These are phyloP conservation scores for Adineta ricciae DNA, from an alignment of 2,888 invertebrate genomes.

Conservation along the genomic window DNA sequence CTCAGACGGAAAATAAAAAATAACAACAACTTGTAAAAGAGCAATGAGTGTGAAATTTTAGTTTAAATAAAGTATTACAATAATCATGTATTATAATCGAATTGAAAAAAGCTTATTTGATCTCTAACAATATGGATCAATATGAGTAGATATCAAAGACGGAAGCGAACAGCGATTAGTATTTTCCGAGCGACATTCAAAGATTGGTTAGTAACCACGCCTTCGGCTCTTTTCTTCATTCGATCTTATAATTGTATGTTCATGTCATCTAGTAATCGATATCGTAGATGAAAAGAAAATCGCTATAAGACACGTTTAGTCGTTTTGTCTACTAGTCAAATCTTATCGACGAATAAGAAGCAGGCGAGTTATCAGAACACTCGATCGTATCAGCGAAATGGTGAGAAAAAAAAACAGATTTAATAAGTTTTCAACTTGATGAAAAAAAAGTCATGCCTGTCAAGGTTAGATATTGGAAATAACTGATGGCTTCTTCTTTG, in stretches of 20 bases:
- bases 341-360: not conserved
- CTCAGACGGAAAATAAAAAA: not conserved
- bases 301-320: not conserved
- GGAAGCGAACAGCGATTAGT: not conserved
- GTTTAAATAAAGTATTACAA: not conserved
- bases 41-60: not conserved
- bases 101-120: not conserved
- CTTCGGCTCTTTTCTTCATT: slow-evolving; percentile 3
- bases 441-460: not conserved
- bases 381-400: not conserved
- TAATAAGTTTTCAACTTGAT: not conserved
- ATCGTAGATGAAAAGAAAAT: not conserved
- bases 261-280: not conserved
- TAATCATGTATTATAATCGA: not conserved
- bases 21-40: not conserved
- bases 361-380: not conserved
- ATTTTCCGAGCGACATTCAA: not conserved
- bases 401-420: slow-evolving; percentile 4
- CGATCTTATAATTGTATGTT: not conserved
- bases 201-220: slow-evolving; percentile 2
- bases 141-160: slow-evolving; percentile 9
- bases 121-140: not conserved
- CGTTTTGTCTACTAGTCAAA: not conserved
- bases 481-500: not conserved
- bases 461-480: not conserved